Evolutionary conservation across 2,797 vertebrate species (phyloP).

Genomic region (Platalea minor): DNA sequence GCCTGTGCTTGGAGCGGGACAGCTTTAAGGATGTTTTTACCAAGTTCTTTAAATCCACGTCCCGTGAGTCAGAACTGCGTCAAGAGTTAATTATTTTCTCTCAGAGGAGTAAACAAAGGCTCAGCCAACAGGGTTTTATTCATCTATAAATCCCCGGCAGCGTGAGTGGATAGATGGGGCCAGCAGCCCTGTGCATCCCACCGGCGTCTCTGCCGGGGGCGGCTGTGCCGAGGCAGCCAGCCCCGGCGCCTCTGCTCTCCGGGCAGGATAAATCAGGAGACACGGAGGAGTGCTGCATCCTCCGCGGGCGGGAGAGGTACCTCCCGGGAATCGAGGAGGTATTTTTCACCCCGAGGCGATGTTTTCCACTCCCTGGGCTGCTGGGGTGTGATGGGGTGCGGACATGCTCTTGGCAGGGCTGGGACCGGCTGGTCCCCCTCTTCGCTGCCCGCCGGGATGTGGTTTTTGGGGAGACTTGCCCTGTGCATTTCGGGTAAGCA

Average conservation of each 20-base stretch:
- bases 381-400: neutral
- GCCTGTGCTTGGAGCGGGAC: accelerated
- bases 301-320: neutral
- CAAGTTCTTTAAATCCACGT: neutral
- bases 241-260: neutral
- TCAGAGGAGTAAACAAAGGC: neutral
- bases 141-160: neutral
- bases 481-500: neutral
- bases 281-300: neutral
- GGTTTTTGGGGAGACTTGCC: neutral
- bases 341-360: neutral
- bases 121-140: neutral
- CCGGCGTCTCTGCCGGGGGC: neutral
- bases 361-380: neutral
- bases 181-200: neutral
- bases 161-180: neutral
- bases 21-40: neutral
- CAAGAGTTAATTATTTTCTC: neutral
- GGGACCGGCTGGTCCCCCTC: accelerated
- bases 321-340: neutral
- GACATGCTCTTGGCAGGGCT: neutral
- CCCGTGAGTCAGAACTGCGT: neutral
- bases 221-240: neutral
- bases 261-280: neutral
- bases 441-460: accelerated